Base-by-base conservation (phyloP, 1,140 invertebrate genomes). In the Papilio polytes region DNA sequence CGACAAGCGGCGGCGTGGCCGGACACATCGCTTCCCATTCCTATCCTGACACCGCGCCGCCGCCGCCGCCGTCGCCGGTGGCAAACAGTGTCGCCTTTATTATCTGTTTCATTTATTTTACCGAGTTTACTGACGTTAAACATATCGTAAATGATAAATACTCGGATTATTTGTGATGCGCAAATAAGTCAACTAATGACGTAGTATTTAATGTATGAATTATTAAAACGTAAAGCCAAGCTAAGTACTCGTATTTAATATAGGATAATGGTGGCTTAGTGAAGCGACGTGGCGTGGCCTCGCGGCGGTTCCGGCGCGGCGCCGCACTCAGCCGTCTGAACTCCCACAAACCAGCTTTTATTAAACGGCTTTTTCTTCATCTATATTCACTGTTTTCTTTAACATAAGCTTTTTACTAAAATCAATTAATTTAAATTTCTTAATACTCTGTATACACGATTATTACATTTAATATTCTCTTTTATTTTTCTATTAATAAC, bases 11-110 rank as follows among this genome's bases (percentile, higher is more conserved):
- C 53, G n/a, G 53, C 20, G 13, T 15, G 9, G 22, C 56, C 9
- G 56, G 22, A 63, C 56, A 63, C 20, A 63, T 63, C 56, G 56
- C 56, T 63, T 63, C 56, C 56, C 56, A 63, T 26, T 63, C 56
- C 56, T 63, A 20, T 63, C 56, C 56, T 63, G 56, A 63, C n/a
- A 20, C 56, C 48, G 46, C 46, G 48, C 48, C 15, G 48, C 48
- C 48, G 15, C 48, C 15, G 48, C 12, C 15, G 48, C 48, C 48
- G 48, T 2, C 48, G 48, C 48, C 56, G 56, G n/a, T 59, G 56
- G n/a, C 59, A 26, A 26, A 10, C 59, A 18, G 26, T 12, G 1
- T 12, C 12, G 59, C 2, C 2, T 63, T 59, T 59, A 59, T 13
- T 22, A 59, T 59, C 56, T 26, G 12, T 63, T 26, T 63, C 22